phyloP scores from a whole-genome alignment of 2,888 invertebrate species.

The Sericinus montela region DNA sequence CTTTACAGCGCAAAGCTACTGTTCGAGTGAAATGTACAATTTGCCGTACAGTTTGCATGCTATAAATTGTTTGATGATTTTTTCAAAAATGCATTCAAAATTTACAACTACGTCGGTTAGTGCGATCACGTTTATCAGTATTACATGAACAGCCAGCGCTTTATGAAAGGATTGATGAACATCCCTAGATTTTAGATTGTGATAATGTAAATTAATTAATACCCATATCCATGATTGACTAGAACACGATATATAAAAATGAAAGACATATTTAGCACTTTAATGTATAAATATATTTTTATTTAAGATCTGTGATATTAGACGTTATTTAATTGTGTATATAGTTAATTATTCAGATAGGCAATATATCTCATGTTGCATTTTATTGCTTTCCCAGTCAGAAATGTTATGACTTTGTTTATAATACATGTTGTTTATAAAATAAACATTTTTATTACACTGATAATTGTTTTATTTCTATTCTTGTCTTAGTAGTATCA shows the following conservation, averaged over 20 bases:
- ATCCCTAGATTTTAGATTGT: neutral
- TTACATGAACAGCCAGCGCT: no score
- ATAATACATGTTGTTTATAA: constrained; percentile 64
- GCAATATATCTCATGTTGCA: constrained; percentile 46
- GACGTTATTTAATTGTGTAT: constrained; percentile 40
- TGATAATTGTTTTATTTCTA: constrained; percentile 24
- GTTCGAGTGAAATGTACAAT: constrained; percentile 26
- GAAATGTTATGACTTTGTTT: constrained; percentile 61
- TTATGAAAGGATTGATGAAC: no score
- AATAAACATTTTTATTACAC: constrained; percentile 57
- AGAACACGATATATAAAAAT: neutral
- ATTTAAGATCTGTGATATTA: constrained; percentile 67
- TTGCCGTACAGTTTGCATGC: constrained; percentile 5
- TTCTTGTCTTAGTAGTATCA: no score
- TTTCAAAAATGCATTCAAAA: neutral
- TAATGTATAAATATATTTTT: constrained; percentile 9
- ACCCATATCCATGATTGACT: neutral
- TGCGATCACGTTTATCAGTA: constrained; percentile 12
- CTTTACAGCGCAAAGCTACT: constrained; percentile 22
- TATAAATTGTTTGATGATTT: constrained; percentile 5
- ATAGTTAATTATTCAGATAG: constrained; percentile 32
- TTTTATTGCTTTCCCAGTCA: constrained; percentile 52
- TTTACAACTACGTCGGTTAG: neutral
- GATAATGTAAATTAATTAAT: constrained; percentile 1
- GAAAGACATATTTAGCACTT: neutral